A percentile compares a stretch with the other conserved stretches of the same genome.
These are phyloP conservation scores for Ochropacha duplaris DNA, from an alignment of 2,888 invertebrate genomes.

Conservation along the genomic window DNA sequence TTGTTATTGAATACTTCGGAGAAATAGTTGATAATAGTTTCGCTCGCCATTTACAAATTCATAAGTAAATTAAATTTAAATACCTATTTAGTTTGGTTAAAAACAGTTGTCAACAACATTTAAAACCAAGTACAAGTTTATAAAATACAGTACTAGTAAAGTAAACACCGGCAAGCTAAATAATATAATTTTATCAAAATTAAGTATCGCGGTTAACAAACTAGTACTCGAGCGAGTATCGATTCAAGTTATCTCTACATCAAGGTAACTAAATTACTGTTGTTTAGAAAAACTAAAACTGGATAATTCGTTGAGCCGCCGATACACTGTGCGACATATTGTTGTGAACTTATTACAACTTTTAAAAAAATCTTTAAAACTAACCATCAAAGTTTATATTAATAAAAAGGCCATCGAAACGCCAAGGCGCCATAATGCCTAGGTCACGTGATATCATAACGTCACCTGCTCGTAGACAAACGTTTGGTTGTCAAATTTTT, in stretches of 20 bases:
- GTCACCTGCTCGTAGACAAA: too few species aligned
- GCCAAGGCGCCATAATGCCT: too few species aligned
- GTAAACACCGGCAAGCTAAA: slow-evolving; percentile 6
- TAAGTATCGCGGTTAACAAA: not conserved
- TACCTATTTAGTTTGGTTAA: too few species aligned
- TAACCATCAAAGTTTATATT: too few species aligned
- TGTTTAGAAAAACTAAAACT: slow-evolving; percentile 5
- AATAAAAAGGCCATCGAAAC: too few species aligned
- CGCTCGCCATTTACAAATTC: too few species aligned
- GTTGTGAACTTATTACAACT: not conserved
- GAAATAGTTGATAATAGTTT: too few species aligned
- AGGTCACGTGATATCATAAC: too few species aligned
- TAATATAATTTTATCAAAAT: slow-evolving; percentile 6
- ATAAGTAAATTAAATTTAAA: too few species aligned
- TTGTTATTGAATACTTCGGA: too few species aligned
- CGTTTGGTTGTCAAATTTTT: too few species aligned
- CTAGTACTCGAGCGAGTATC: slow-evolving; percentile 4
- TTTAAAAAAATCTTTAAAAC: not conserved
- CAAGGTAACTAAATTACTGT: slow-evolving; percentile 28
- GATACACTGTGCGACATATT: not conserved
- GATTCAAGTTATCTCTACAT: slow-evolving; percentile 25
- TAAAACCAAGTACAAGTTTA: not conserved
- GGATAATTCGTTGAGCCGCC: not conserved
- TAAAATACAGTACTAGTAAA: not conserved
- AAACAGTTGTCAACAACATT: not conserved